A percentile compares a stretch with the other conserved stretches of the same genome.
phyloP scores from a whole-genome alignment of 2,888 invertebrate species.

The Scaptodrosophila latifasciaeformis region DNA sequence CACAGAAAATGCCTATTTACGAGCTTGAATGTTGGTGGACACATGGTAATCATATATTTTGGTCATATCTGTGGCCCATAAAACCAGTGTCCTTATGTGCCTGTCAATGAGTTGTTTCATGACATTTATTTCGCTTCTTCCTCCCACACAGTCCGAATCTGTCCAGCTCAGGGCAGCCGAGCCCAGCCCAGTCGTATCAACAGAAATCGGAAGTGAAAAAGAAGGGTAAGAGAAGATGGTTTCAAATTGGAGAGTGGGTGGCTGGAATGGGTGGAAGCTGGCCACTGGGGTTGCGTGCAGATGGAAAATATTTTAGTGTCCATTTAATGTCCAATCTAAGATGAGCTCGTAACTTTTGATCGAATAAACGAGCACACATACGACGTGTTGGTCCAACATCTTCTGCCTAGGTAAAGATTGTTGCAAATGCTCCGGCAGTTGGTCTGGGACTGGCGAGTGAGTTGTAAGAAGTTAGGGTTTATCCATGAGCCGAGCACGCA shows the following conservation, averaged over 20 bases:
- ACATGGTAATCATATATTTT: constrained; percentile 74
- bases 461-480: constrained; percentile 30
- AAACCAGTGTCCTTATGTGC: constrained; percentile 74
- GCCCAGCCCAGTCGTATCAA: no score
- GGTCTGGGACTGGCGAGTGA: neutral
- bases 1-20: constrained; percentile 72
- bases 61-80: constrained; percentile 74
- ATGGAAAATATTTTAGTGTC: constrained; percentile 73
- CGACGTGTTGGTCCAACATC: neutral
- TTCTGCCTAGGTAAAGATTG: constrained; percentile 23
- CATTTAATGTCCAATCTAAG: constrained; percentile 73
- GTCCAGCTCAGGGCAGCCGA: no score
- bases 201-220: no score
- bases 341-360: constrained; percentile 74
- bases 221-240: no score
- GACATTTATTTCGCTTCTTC: constrained; percentile 71
- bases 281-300: constrained; percentile 58
- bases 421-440: constrained; percentile 22
- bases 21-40: constrained; percentile 66
- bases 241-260: no score
- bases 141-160: constrained; percentile 16
- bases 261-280: no score
- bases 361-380: constrained; percentile 63
- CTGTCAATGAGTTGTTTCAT: constrained; percentile 74
- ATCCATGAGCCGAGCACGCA: constrained; percentile 41